Conservation (phyloP, 2,888 invertebrate genomes). For the Drosophila sordidapex region DNA sequence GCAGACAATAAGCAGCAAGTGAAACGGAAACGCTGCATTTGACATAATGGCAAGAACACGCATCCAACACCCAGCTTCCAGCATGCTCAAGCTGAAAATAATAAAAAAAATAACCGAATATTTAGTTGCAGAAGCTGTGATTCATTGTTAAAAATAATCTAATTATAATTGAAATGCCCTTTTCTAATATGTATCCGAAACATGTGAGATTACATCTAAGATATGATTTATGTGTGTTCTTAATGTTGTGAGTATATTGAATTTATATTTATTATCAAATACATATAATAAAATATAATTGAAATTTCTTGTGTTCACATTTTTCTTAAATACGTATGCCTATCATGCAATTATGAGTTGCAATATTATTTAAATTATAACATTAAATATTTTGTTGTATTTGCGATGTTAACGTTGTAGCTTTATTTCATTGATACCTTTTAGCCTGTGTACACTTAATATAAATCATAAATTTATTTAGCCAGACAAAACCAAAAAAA, state of each 20-base stretch:
- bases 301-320: background rate
- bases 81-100: slow-evolving; percentile 8
- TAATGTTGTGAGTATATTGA: background rate
- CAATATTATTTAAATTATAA: background rate
- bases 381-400: background rate
- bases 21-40: slow-evolving; percentile 75
- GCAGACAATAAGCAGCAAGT: slow-evolving; percentile 71
- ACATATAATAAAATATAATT: background rate
- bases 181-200: background rate
- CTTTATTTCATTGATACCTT: background rate
- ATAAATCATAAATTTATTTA: background rate
- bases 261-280: background rate
- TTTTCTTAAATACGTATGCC: background rate
- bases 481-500: background rate
- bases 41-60: slow-evolving; percentile 72
- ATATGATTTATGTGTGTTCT: background rate
- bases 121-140: background rate
- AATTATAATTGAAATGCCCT: background rate
- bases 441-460: background rate
- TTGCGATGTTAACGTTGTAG: background rate
- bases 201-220: background rate
- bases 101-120: background rate
- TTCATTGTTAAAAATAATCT: slow-evolving; percentile 11
- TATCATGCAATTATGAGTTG: background rate
- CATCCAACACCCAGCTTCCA: slow-evolving; percentile 36